phyloP scores from a whole-genome alignment of 2,113 vertebrate species.

The Macquaria ambigua region DNA sequence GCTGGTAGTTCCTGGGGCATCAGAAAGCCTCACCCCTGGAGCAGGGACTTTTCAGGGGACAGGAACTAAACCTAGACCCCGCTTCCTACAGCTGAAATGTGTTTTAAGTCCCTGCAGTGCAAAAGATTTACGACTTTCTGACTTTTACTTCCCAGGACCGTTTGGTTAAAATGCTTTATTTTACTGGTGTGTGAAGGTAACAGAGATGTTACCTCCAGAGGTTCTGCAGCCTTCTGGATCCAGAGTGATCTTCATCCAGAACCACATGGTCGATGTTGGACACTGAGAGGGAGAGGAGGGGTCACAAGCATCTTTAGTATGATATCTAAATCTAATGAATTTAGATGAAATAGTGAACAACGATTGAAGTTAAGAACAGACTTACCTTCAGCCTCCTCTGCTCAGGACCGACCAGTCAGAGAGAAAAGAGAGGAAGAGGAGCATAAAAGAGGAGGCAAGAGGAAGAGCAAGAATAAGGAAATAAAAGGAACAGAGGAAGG shows the following conservation, averaged over 20 bases:
- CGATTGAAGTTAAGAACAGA: background rate
- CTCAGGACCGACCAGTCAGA: constrained; percentile 67
- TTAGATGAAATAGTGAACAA: background rate
- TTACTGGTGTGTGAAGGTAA: background rate
- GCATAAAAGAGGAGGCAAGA: background rate
- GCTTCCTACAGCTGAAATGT: too few species aligned
- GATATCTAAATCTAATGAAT: background rate
- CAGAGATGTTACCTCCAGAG: constrained; percentile 89
- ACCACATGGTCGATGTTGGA: constrained; percentile 92
- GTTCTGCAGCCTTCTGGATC: constrained; percentile 92
- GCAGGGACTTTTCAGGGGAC: too few species aligned
- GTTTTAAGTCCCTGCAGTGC: too few species aligned
- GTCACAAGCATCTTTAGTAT: too few species aligned
- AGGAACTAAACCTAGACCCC: too few species aligned
- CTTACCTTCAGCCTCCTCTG: constrained; percentile 96
- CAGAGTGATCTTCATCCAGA: constrained; percentile 93
- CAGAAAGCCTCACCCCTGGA: too few species aligned
- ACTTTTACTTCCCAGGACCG: too few species aligned
- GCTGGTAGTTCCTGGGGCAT: too few species aligned
- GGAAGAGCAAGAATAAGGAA: constrained; percentile 46
- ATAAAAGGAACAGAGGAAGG: constrained; percentile 76
- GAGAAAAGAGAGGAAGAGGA: constrained; percentile 79
- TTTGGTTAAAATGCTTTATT: background rate
- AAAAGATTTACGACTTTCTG: too few species aligned
- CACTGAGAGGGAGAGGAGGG: constrained; percentile 59